These are phyloP conservation scores for Oncorhynchus mykiss DNA, from an alignment of 2,113 vertebrate species.

Conservation along the genomic window DNA sequence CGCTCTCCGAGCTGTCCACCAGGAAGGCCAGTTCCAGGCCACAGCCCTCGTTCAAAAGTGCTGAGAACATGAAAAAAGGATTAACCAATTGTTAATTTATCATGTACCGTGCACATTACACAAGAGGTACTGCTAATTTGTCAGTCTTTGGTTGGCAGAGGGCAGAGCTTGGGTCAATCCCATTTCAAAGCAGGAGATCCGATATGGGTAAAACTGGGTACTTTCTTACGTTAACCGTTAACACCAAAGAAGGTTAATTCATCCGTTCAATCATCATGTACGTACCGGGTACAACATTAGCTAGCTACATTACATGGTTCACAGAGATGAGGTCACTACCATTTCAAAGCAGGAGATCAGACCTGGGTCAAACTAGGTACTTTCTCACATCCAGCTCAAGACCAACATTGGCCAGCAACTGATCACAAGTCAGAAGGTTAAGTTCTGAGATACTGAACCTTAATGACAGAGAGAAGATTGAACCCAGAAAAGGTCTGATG, in stretches of 20 bases:
- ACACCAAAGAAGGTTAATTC: too few species aligned
- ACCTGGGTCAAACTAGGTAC: not conserved
- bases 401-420: slow-evolving; percentile 12
- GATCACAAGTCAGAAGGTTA: slow-evolving; percentile 12
- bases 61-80: slow-evolving; percentile 33
- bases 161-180: not conserved
- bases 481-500: not conserved
- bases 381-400: slow-evolving; percentile 27
- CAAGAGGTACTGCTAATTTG: too few species aligned
- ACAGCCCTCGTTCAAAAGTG: slow-evolving; percentile 74
- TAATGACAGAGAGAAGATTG: not conserved
- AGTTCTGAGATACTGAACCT: not conserved
- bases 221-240: too few species aligned
- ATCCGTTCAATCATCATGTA: too few species aligned
- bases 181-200: not conserved
- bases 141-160: too few species aligned
- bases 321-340: not conserved
- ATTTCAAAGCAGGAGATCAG: slow-evolving; percentile 3
- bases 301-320: not conserved
- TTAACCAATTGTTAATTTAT: not conserved
- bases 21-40: slow-evolving; percentile 85
- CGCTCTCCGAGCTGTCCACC: slow-evolving; percentile 89
- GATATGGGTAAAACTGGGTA: not conserved
- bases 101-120: not conserved
- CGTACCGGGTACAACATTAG: too few species aligned